These are phyloP conservation scores for Callaeas wilsoni DNA, from an alignment of 2,113 vertebrate genomes.

Conservation along the genomic window DNA sequence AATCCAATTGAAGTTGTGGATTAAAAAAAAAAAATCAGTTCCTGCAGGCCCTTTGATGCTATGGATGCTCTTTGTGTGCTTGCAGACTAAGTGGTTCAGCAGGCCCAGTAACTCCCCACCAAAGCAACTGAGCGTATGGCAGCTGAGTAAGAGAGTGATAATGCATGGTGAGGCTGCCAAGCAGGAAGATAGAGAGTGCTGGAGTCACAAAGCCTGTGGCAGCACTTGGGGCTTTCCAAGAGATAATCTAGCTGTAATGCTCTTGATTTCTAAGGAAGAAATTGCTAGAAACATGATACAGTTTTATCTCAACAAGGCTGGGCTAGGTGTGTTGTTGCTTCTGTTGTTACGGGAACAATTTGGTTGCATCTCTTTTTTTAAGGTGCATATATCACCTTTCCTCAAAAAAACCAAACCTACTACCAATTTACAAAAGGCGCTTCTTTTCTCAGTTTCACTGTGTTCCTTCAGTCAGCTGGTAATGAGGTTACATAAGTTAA, in stretches of 20 bases:
- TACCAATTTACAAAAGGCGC: background rate
- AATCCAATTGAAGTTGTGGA: background rate
- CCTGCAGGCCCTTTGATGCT: background rate
- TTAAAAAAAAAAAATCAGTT: background rate
- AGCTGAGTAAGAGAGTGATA: background rate
- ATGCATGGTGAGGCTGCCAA: conserved; percentile 17
- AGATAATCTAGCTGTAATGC: background rate
- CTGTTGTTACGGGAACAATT: background rate
- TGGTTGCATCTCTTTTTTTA: background rate
- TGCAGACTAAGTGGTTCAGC: background rate
- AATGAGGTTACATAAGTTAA: background rate
- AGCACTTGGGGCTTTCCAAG: background rate
- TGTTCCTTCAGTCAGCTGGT: background rate
- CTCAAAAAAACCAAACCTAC: background rate
- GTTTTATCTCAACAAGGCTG: background rate
- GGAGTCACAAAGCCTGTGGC: background rate
- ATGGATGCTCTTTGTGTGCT: background rate
- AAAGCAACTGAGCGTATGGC: background rate
- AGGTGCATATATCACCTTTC: background rate
- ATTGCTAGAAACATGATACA: background rate
- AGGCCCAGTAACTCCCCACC: background rate
- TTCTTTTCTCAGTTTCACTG: background rate
- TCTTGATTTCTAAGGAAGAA: background rate
- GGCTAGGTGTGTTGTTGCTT: background rate
- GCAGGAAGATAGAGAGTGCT: background rate